Evolutionary conservation across 2,113 vertebrate species (phyloP).

Genomic region (Oriolus oriolus): DNA sequence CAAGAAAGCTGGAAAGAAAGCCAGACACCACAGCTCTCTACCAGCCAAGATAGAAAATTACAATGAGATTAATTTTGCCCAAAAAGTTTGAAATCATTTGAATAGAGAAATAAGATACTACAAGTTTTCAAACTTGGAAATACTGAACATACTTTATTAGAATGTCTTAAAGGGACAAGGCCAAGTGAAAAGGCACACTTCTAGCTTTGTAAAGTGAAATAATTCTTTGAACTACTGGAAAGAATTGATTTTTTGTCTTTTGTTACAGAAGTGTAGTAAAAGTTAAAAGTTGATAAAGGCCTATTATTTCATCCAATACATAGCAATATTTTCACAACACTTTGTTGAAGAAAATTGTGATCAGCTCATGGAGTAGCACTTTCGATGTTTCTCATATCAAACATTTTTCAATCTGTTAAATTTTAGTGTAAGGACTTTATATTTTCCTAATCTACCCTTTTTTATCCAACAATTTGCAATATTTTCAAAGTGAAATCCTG

Average conservation of each 20-base stretch:
- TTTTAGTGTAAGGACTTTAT: not conserved
- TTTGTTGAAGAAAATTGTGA: not conserved
- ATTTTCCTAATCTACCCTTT: not conserved
- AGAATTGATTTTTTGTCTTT: constrained; percentile 18
- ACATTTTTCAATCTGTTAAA: not conserved
- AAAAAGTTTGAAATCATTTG: not conserved
- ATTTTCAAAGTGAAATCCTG: not conserved
- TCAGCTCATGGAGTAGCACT: not conserved
- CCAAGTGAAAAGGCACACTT: not conserved
- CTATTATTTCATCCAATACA: not conserved
- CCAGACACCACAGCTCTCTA: not conserved
- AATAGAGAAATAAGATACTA: not conserved
- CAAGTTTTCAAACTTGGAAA: not conserved
- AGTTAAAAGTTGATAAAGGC: not conserved
- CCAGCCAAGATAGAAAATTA: not conserved
- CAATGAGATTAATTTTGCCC: not conserved
- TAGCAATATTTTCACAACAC: not conserved
- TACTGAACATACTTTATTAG: not conserved
- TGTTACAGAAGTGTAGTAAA: not conserved
- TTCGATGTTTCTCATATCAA: not conserved
- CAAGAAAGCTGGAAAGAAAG: not conserved
- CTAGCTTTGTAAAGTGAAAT: not conserved
- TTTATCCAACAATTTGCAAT: not conserved
- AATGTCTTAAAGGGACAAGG: not conserved
- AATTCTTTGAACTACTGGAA: not conserved